These are phyloP conservation scores for Oxytorus armatus DNA, from an alignment of 2,888 invertebrate species.

Conservation along the genomic window DNA sequence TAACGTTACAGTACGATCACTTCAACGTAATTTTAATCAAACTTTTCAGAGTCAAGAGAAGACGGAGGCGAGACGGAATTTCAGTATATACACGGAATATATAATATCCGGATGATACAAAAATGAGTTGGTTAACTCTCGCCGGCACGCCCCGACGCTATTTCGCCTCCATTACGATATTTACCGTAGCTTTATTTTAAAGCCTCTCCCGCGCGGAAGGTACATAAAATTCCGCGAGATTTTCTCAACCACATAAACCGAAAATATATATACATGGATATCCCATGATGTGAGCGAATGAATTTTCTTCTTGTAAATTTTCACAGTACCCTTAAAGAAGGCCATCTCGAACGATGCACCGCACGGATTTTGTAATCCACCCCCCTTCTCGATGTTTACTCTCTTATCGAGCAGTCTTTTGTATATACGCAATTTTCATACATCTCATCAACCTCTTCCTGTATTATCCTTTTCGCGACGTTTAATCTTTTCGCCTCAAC, in stretches of 20 bases:
- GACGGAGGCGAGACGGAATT: slow-evolving; percentile 5
- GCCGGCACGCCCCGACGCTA: slow-evolving; percentile 81
- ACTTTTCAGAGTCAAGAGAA: no score
- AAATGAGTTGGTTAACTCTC: slow-evolving; percentile 83
- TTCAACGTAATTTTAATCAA: no score
- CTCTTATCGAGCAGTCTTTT: slow-evolving; percentile 52
- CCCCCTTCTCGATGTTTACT: slow-evolving; percentile 58
- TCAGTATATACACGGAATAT: slow-evolving; percentile 6
- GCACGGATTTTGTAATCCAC: slow-evolving; percentile 51
- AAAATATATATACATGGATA: not conserved
- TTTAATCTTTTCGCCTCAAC: slow-evolving; percentile 4
- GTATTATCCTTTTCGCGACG: slow-evolving; percentile 7
- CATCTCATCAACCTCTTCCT: not conserved
- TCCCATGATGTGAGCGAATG: slow-evolving; percentile 4
- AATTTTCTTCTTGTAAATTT: slow-evolving; percentile 53
- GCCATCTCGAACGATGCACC: slow-evolving; percentile 57
- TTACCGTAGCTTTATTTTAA: slow-evolving; percentile 75
- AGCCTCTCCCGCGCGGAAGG: slow-evolving; percentile 63
- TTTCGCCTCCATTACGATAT: slow-evolving; percentile 80
- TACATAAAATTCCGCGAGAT: slow-evolving; percentile 46
- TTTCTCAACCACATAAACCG: slow-evolving; percentile 6
- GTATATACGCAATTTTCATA: slow-evolving; percentile 60
- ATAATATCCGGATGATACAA: slow-evolving; percentile 67
- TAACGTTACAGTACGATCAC: no score
- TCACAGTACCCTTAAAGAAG: slow-evolving; percentile 54